These are phyloP conservation scores for Abrostola tripartita DNA, from an alignment of 2,888 invertebrate species.

Conservation along the genomic window DNA sequence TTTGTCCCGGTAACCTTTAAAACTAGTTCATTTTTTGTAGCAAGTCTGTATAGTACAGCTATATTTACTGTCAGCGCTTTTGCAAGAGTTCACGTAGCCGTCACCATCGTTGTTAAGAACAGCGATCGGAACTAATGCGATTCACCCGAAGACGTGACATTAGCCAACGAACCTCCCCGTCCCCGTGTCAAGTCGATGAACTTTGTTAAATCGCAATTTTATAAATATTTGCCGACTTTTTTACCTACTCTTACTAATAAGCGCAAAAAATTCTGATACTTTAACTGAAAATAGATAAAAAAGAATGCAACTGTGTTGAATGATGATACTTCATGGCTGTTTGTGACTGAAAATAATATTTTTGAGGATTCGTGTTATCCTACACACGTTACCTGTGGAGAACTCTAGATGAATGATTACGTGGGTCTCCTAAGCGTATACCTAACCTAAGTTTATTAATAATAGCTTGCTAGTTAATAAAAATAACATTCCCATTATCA, in stretches of 20 bases:
- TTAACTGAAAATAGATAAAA: too few relatives aligned
- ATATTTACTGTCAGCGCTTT: constrained; percentile 27
- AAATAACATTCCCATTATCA: neutral
- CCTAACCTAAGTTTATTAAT: too few relatives aligned
- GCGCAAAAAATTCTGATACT: too few relatives aligned
- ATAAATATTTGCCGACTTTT: constrained; percentile 30
- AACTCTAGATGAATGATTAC: too few relatives aligned
- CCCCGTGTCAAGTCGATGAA: constrained; percentile 42
- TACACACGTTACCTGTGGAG: too few relatives aligned
- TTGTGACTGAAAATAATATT: too few relatives aligned
- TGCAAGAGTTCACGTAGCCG: constrained; percentile 35
- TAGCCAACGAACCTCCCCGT: constrained; percentile 46
- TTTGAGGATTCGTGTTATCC: too few relatives aligned
- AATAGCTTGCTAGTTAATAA: too few relatives aligned
- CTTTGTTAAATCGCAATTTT: constrained; percentile 41
- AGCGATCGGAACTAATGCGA: constrained; percentile 58
- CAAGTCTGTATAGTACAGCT: constrained; percentile 24
- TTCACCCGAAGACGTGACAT: constrained; percentile 45
- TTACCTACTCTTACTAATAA: neutral
- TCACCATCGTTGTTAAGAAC: constrained; percentile 26
- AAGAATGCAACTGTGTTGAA: too few relatives aligned
- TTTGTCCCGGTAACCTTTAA: constrained; percentile 12
- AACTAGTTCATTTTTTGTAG: constrained; percentile 17
- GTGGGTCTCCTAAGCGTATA: too few relatives aligned
- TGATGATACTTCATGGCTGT: too few relatives aligned